These are phyloP conservation scores for Mixornis gularis DNA, from an alignment of 2,113 vertebrate species.

Conservation along the genomic window DNA sequence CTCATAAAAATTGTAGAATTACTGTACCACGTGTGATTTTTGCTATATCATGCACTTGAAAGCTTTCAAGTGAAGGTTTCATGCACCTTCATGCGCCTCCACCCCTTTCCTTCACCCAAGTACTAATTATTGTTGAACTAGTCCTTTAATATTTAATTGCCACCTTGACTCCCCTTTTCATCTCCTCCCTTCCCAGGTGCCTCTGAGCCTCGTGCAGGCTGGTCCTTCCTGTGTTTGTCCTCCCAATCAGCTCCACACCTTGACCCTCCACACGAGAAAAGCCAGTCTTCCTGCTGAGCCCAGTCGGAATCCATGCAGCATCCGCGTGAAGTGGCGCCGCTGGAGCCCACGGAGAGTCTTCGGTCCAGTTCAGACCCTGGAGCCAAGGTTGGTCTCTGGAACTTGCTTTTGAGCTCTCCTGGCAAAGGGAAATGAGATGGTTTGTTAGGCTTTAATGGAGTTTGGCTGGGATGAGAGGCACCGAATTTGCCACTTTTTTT, in stretches of 20 bases:
- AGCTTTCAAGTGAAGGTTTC: neutral
- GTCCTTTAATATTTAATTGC: conserved; percentile 43
- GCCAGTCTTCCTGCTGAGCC: neutral
- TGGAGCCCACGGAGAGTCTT: neutral
- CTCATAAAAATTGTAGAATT: neutral
- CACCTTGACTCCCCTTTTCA: neutral
- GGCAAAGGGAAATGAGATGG: neutral
- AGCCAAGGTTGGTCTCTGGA: conserved; percentile 33
- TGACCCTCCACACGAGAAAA: neutral
- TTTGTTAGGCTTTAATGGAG: neutral
- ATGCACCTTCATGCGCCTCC: neutral
- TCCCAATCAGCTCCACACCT: neutral
- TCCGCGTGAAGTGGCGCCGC: fast-evolving
- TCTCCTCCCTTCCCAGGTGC: conserved; percentile 6
- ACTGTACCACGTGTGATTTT: fast-evolving
- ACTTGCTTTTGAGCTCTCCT: neutral
- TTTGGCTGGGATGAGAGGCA: neutral
- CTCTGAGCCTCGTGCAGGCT: neutral
- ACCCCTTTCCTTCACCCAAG: neutral
- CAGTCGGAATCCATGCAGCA: neutral
- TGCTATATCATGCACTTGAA: neutral
- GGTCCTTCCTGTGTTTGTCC: neutral
- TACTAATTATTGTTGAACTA: conserved; percentile 11
- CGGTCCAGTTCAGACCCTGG: neutral
- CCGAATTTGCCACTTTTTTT: neutral